Percentiles rank a stretch among this genome's conserved stretches.
Conservation (phyloP, 1,140 invertebrate genomes). For the Whitmania pigra region DNA sequence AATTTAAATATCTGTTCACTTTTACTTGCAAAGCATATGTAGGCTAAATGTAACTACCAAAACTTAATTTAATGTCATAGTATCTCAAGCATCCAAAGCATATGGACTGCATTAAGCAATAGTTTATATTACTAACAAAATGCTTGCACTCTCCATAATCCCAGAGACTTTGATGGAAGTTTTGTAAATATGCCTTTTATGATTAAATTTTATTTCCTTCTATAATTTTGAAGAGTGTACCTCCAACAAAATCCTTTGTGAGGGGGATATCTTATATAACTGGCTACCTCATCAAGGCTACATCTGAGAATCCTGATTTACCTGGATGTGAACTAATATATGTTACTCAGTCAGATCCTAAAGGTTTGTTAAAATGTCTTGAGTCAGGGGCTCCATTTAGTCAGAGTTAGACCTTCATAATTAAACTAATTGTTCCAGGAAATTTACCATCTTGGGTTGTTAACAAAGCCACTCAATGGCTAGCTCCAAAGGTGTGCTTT, state of each 20-base stretch:
- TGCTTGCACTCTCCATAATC: too few species aligned
- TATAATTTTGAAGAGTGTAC: conserved; percentile 48
- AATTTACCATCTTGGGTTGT: conserved; percentile 75
- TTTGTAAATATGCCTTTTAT: too few species aligned
- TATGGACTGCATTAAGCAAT: too few species aligned
- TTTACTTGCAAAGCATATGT: too few species aligned
- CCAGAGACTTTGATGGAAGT: too few species aligned
- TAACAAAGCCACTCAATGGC: conserved; percentile 71
- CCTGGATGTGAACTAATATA: conserved; percentile 64
- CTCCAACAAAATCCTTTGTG: conserved; percentile 65
- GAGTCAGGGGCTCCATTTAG: neutral
- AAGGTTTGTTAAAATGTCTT: conserved; percentile 45
- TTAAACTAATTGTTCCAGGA: conserved; percentile 30
- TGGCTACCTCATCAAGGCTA: conserved; percentile 50
- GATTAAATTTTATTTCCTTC: too few species aligned
- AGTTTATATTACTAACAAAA: too few species aligned
- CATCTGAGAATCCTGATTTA: conserved; percentile 31
- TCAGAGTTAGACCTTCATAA: neutral
- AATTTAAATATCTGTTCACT: too few species aligned
- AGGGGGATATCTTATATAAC: conserved; percentile 59
- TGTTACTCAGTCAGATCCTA: conserved; percentile 72
- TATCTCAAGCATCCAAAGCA: too few species aligned
- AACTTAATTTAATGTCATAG: too few species aligned
- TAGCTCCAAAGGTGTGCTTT: conserved; percentile 59
- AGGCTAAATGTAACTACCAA: too few species aligned